Evolutionary conservation across 2,113 vertebrate genomes (phyloP).

Genomic region (Chrysemys picta): DNA sequence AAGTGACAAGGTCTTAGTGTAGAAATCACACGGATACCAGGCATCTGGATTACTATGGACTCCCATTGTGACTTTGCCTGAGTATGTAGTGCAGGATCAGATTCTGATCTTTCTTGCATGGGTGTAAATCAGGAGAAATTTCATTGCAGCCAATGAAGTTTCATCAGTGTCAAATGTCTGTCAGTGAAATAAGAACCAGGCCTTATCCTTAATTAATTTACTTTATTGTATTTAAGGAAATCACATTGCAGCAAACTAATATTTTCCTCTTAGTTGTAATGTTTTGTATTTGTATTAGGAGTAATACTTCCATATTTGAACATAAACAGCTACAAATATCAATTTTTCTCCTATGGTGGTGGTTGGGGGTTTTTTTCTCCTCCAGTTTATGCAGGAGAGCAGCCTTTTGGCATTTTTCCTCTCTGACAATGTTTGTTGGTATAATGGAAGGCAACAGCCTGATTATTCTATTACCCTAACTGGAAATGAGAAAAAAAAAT

Average conservation of each 20-base stretch:
- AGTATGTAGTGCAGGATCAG: background rate
- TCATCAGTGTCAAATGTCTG: background rate
- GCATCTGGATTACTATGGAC: background rate
- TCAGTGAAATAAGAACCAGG: background rate
- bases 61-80: background rate
- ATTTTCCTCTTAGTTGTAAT: slow-evolving; percentile 6
- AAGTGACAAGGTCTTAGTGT: background rate
- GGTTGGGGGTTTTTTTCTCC: background rate
- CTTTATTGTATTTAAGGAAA: background rate
- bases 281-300: slow-evolving; percentile 36
- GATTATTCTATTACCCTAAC: background rate
- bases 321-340: background rate
- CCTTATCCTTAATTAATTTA: background rate
- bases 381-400: background rate
- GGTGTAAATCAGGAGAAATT: background rate
- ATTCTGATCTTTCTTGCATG: background rate
- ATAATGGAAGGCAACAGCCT: background rate
- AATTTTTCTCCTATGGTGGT: background rate
- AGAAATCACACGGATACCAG: background rate
- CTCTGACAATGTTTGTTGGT: background rate
- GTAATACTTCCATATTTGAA: slow-evolving; percentile 10
- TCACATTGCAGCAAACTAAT: background rate
- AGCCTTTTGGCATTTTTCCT: slow-evolving; percentile 6
- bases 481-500: background rate
- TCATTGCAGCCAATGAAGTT: background rate